phyloP scores from a whole-genome alignment of 2,888 invertebrate genomes.

The Patella pellucida region DNA sequence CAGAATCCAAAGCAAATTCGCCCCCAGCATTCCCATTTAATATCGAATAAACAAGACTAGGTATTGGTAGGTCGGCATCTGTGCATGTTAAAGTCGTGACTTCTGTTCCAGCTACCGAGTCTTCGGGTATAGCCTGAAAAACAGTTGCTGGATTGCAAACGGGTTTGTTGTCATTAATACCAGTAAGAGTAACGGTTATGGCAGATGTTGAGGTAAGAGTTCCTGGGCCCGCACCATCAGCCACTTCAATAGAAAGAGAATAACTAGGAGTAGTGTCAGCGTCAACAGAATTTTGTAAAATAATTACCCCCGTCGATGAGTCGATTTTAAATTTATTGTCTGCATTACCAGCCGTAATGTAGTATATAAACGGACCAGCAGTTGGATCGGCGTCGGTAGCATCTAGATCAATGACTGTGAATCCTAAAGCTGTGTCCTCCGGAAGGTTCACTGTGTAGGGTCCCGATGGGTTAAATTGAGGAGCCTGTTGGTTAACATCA shows the following conservation, averaged over 20 bases:
- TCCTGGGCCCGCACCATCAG: slow-evolving; percentile 41
- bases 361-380: slow-evolving; percentile 40
- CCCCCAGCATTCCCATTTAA: slow-evolving; percentile 33
- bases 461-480: slow-evolving; percentile 67
- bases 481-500: slow-evolving; percentile 49
- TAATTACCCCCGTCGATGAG: slow-evolving; percentile 44
- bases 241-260: slow-evolving; percentile 40
- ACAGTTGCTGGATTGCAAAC: slow-evolving; percentile 36
- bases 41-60: slow-evolving; percentile 26
- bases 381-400: slow-evolving; percentile 51
- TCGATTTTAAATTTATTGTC: slow-evolving; percentile 46
- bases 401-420: slow-evolving; percentile 40
- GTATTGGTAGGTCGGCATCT: slow-evolving; percentile 30
- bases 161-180: slow-evolving; percentile 49
- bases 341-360: slow-evolving; percentile 46
- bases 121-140: slow-evolving; percentile 33
- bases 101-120: slow-evolving; percentile 23
- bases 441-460: slow-evolving; percentile 31
- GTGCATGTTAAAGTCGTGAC: slow-evolving; percentile 24
- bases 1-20: slow-evolving; percentile 37
- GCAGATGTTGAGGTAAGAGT: slow-evolving; percentile 38
- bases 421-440: slow-evolving; percentile 40
- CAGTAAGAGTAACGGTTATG: slow-evolving; percentile 36
- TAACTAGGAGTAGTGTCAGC: slow-evolving; percentile 42
- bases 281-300: slow-evolving; percentile 42